Percentiles rank a stretch among this genome's conserved stretches.
These are phyloP conservation scores for Chionodraco myersi DNA, from an alignment of 2,113 vertebrate genomes.

Conservation along the genomic window DNA sequence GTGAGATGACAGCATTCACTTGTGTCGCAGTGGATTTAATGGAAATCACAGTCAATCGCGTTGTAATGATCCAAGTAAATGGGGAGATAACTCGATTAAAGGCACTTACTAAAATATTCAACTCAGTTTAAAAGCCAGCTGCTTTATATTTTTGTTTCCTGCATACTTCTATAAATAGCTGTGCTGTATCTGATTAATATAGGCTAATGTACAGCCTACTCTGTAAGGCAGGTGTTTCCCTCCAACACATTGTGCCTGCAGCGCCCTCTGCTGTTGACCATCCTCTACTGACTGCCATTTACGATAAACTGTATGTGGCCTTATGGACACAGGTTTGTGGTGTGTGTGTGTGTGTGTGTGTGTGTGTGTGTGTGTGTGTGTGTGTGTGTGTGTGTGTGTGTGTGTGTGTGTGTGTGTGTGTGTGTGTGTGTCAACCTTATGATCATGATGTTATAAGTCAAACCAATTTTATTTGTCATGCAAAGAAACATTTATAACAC, in stretches of 20 bases:
- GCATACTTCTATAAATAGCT: not conserved
- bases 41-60: not conserved
- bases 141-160: not conserved
- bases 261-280: conserved; percentile 54
- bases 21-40: not conserved
- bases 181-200: not conserved
- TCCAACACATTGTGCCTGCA: conserved; percentile 10
- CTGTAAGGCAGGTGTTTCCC: not conserved
- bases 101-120: not conserved
- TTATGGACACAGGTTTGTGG: not conserved
- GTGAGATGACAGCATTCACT: conserved; percentile 11
- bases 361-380: too few species aligned
- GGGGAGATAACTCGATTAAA: conserved; percentile 3
- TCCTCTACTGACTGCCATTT: not conserved
- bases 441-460: not conserved
- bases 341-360: too few species aligned
- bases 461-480: conserved; percentile 3
- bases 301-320: not conserved
- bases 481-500: conserved; percentile 23
- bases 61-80: not conserved
- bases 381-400: too few species aligned
- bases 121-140: not conserved
- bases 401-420: too few species aligned
- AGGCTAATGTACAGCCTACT: too few species aligned
- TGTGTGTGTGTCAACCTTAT: not conserved